A percentile compares a stretch with the other conserved stretches of the same genome.
Evolutionary conservation across 2,113 vertebrate genomes (phyloP).

Genomic region (Tamias sibiricus): DNA sequence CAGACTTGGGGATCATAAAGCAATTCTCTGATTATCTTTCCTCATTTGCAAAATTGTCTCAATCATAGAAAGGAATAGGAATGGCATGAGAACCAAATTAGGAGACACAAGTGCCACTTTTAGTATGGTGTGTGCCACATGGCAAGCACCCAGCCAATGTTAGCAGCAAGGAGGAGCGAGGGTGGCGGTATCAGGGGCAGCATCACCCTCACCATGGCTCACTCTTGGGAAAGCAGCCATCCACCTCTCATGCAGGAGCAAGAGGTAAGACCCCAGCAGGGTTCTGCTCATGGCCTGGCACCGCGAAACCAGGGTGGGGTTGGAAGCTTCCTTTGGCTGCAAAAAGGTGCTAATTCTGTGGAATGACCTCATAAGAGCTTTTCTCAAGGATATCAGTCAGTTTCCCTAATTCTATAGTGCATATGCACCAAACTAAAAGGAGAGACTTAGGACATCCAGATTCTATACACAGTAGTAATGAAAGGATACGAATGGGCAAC

Average conservation of each 20-base stretch:
- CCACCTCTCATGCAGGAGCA: fast-evolving
- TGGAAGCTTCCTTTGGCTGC: not conserved
- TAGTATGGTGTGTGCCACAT: not conserved
- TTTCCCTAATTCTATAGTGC: not conserved
- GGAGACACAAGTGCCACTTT: not conserved
- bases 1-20: not conserved
- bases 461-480: not conserved
- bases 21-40: not conserved
- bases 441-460: not conserved
- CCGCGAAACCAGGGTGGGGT: not conserved
- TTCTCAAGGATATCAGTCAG: not conserved
- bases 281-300: not conserved
- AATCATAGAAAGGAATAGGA: not conserved
- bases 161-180: not conserved
- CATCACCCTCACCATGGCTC: not conserved
- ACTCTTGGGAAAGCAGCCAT: not conserved
- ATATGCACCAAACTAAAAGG: not conserved
- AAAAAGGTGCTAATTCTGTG: not conserved
- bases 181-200: too few species aligned
- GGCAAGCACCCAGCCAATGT: not conserved
- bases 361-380: not conserved
- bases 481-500: not conserved
- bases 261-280: not conserved
- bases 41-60: not conserved
- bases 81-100: not conserved